Percentiles rank a stretch among this genome's conserved stretches.
phyloP scores from a whole-genome alignment of 2,888 invertebrate genomes.

The Scotopteryx bipunctaria region DNA sequence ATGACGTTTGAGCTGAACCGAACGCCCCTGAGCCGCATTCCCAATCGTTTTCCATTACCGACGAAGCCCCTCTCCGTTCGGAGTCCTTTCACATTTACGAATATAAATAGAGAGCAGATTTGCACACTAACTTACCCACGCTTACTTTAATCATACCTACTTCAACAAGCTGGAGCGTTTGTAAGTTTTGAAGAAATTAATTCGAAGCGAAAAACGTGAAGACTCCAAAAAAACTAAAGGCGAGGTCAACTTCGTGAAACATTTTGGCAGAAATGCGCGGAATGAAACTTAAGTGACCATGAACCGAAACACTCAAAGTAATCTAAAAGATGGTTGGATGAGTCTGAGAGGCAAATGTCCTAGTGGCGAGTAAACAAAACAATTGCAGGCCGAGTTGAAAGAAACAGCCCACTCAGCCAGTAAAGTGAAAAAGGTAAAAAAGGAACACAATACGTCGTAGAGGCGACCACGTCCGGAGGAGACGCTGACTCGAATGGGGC shows the following conservation, averaged over 20 bases:
- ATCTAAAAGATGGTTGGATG: conserved; percentile 50
- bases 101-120: conserved; percentile 34
- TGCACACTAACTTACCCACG: conserved; percentile 19
- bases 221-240: conserved; percentile 20
- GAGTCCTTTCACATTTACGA: conserved; percentile 38
- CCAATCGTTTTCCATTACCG: conserved; percentile 54
- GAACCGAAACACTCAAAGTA: conserved; percentile 49
- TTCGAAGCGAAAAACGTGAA: conserved; percentile 13
- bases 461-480: conserved; percentile 63
- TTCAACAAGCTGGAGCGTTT: conserved; percentile 4
- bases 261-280: conserved; percentile 36
- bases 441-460: conserved; percentile 67
- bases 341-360: conserved; percentile 67
- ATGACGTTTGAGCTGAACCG: conserved; percentile 69
- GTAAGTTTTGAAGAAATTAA: conserved; percentile 5
- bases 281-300: conserved; percentile 52
- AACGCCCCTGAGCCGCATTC: conserved; percentile 52
- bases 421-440: conserved; percentile 66
- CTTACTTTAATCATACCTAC: conserved; percentile 15
- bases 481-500: conserved; percentile 50
- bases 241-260: conserved; percentile 39
- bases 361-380: conserved; percentile 64
- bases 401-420: conserved; percentile 68
- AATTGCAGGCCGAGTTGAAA: conserved; percentile 58
- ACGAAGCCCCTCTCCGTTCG: conserved; percentile 16